These are phyloP conservation scores for Nothura maculosa DNA, from an alignment of 2,797 vertebrate species.

Conservation along the genomic window DNA sequence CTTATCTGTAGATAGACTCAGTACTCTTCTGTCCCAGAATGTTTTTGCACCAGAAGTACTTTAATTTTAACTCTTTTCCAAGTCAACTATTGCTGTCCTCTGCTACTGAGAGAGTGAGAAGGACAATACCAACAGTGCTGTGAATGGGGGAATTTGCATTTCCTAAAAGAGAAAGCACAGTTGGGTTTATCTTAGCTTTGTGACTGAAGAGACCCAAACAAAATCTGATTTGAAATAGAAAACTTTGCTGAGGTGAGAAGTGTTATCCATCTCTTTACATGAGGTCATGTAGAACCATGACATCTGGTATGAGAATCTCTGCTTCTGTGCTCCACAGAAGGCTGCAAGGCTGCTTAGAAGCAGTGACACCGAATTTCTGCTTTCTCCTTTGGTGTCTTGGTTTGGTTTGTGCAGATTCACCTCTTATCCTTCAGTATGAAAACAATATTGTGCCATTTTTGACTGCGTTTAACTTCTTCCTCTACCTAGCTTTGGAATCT, in stretches of 20 bases:
- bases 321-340: neutral
- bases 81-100: neutral
- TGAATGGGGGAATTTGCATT: neutral
- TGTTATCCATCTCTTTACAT: rapidly evolving
- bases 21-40: neutral
- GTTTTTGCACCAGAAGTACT: neutral
- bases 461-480: neutral
- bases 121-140: neutral
- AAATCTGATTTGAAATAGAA: neutral
- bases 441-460: neutral
- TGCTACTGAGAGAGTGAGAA: neutral
- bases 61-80: neutral
- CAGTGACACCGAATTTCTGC: neutral
- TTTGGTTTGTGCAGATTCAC: neutral
- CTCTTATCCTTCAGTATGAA: neutral
- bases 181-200: neutral
- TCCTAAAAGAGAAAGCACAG: neutral
- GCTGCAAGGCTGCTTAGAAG: neutral
- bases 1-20: rapidly evolving
- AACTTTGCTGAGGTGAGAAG: neutral
- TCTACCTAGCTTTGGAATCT: neutral
- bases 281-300: neutral
- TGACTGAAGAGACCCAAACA: neutral
- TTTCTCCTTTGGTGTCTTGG: neutral
- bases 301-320: neutral